Conservation (phyloP, 2,888 invertebrate species). For the Aspidapion aeneum region DNA sequence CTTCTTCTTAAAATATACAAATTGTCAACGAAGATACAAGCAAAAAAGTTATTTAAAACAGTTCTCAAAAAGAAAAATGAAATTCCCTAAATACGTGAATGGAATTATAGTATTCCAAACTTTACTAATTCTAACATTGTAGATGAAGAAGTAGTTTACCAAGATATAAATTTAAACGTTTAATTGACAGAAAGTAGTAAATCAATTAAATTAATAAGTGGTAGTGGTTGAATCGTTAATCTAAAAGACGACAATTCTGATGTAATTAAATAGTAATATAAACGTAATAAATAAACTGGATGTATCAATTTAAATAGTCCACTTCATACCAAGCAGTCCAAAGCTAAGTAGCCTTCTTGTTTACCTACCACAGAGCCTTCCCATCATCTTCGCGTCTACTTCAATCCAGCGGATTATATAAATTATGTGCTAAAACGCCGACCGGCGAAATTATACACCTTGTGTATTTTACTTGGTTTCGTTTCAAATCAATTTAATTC, state of each 20-base stretch:
- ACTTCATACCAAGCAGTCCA: background rate
- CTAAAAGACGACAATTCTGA: background rate
- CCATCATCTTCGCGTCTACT: constrained; percentile 15
- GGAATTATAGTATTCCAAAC: too few relatives aligned
- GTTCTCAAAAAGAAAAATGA: too few relatives aligned
- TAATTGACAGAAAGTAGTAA: background rate
- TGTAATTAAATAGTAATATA: constrained; percentile 12
- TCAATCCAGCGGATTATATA: constrained; percentile 17
- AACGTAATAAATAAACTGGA: constrained; percentile 10
- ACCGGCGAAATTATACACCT: constrained; percentile 16
- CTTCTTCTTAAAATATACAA: background rate
- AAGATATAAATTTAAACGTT: too few relatives aligned
- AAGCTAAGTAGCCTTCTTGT: constrained; percentile 8
- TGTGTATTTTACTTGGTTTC: constrained; percentile 13
- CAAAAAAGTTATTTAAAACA: too few relatives aligned
- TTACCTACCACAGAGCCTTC: constrained; percentile 20
- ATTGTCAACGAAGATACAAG: background rate
- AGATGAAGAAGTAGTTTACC: too few relatives aligned
- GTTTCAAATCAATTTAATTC: constrained; percentile 17
- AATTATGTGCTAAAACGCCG: constrained; percentile 20
- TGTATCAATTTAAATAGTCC: background rate
- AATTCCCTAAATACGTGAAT: too few relatives aligned
- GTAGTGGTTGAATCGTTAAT: background rate
- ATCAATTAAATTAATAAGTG: background rate
- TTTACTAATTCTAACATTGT: too few relatives aligned